phyloP scores from a whole-genome alignment of 1,140 invertebrate species.

The Psilanteris sp. region DNA sequence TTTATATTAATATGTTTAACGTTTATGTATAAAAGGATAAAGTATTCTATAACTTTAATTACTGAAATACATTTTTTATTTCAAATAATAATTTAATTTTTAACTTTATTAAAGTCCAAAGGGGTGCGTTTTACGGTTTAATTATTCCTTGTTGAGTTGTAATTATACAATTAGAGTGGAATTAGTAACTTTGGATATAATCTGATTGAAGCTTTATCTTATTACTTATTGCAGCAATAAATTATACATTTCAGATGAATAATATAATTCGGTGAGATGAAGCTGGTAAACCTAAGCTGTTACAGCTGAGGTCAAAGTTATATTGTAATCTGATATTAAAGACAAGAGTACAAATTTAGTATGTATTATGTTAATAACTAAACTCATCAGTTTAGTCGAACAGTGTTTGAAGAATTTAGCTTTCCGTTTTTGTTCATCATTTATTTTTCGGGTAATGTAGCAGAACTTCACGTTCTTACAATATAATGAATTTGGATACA shows the following conservation, averaged over 20 bases:
- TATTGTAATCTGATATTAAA: conserved; percentile 20
- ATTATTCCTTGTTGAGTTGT: conserved; percentile 20
- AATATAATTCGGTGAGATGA: conserved; percentile 31
- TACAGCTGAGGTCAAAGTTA: conserved; percentile 25
- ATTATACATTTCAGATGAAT: conserved; percentile 46
- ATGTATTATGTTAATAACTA: conserved; percentile 30
- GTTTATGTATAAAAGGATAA: no score
- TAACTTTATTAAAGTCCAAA: conserved; percentile 11
- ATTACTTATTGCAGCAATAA: conserved; percentile 50
- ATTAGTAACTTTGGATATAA: conserved; percentile 30
- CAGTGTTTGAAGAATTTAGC: conserved; percentile 3
- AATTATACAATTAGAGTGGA: conserved; percentile 28
- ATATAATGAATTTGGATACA: conserved; percentile 41
- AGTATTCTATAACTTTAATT: no score
- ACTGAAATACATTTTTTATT: background rate
- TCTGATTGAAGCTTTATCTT: conserved; percentile 51
- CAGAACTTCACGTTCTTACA: no score
- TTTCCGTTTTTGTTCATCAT: no score
- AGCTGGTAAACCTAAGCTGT: conserved; percentile 27
- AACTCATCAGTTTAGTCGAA: conserved; percentile 15
- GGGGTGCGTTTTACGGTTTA: conserved; percentile 1
- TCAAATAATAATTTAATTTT: conserved; percentile 5
- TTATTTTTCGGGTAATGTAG: no score
- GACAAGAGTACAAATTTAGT: background rate
- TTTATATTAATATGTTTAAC: no score